Evolutionary conservation across 2,888 invertebrate genomes (phyloP).

Genomic region (Suillia variegata): DNA sequence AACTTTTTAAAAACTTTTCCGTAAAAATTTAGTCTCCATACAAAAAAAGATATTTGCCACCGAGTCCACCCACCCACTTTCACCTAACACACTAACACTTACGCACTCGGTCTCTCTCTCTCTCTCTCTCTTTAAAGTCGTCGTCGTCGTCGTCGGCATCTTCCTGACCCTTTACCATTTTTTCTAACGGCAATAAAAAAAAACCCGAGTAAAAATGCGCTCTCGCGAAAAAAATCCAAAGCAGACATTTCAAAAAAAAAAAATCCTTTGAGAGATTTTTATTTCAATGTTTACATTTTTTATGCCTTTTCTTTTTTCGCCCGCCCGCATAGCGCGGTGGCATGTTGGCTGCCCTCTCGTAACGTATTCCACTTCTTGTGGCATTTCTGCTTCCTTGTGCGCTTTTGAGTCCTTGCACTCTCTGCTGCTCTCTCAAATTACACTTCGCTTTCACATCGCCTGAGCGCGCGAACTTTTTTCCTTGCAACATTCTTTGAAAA

Average conservation of each 20-base stretch:
- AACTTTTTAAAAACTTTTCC: conserved; percentile 10
- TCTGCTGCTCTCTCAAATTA: neutral
- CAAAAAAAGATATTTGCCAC: conserved; percentile 15
- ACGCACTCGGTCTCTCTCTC: conserved; percentile 14
- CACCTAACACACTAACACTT: conserved; percentile 22
- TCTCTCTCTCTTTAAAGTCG: too few relatives aligned
- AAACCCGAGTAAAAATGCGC: neutral
- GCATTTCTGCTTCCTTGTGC: neutral
- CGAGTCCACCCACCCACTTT: too few relatives aligned
- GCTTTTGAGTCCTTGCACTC: neutral
- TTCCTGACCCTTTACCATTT: conserved; percentile 18
- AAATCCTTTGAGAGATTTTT: too few relatives aligned
- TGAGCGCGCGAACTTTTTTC: neutral
- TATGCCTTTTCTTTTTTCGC: neutral
- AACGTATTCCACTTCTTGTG: too few relatives aligned
- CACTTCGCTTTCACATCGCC: neutral
- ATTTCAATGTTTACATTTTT: conserved; percentile 28
- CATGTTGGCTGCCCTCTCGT: too few relatives aligned
- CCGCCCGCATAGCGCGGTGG: neutral
- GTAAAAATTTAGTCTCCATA: too few relatives aligned
- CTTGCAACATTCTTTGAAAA: neutral
- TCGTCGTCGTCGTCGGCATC: too few relatives aligned
- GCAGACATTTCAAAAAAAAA: too few relatives aligned
- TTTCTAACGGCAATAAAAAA: neutral
- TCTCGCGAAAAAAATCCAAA: conserved; percentile 13